Evolutionary conservation across 2,113 vertebrate species (phyloP).

Genomic region (Origma solitaria): DNA sequence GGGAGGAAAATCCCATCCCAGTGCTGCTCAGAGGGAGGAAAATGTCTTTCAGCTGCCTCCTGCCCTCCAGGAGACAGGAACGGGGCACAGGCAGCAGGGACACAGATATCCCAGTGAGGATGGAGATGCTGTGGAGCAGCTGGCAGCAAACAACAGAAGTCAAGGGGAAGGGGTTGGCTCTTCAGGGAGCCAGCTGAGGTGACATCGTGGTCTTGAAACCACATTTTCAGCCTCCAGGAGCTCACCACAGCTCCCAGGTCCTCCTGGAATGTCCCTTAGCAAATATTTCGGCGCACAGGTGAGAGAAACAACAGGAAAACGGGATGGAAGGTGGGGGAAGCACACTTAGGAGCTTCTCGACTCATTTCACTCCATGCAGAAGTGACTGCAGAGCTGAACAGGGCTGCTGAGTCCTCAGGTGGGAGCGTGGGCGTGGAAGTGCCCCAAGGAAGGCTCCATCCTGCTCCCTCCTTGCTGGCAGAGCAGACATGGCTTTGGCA

Average conservation of each 20-base stretch:
- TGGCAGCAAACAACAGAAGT: background rate
- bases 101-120: background rate
- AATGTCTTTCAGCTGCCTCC: background rate
- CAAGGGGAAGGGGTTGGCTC: background rate
- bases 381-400: accelerated
- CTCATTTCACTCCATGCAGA: accelerated
- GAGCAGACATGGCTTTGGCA: background rate
- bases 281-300: accelerated
- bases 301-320: accelerated
- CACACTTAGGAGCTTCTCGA: background rate
- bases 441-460: accelerated
- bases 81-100: background rate
- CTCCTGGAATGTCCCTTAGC: background rate
- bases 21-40: accelerated
- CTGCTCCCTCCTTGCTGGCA: background rate
- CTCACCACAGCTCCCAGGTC: accelerated
- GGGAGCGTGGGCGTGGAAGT: accelerated
- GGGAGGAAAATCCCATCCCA: background rate
- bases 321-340: accelerated
- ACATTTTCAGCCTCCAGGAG: background rate
- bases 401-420: accelerated
- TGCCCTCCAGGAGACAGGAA: background rate
- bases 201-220: background rate
- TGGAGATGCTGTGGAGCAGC: accelerated
- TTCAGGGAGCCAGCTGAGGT: background rate